Evolutionary conservation across 2,797 vertebrate species (phyloP).

Genomic region (Sebastes steindachneri): DNA sequence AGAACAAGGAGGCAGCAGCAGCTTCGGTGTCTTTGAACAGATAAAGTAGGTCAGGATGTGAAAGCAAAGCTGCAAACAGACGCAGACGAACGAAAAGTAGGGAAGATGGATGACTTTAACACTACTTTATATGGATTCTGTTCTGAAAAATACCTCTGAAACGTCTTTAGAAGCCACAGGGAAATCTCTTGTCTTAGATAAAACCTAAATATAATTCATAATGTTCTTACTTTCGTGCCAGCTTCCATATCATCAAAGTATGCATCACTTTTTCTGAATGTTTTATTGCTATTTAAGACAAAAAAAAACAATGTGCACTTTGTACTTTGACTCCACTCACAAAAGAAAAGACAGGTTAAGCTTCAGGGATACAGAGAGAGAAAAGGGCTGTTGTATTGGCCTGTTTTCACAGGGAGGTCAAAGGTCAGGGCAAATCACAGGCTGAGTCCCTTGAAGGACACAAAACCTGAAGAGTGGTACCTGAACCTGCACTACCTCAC

Average conservation of each 20-base stretch:
- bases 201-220: background rate
- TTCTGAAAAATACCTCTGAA: background rate
- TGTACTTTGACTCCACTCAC: background rate
- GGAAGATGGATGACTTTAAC: constrained; percentile 8
- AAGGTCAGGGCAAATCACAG: constrained; percentile 1
- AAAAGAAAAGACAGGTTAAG: background rate
- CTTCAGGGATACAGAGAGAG: background rate
- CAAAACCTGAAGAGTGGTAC: background rate
- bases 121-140: background rate
- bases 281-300: background rate
- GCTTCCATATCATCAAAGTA: background rate
- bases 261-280: background rate
- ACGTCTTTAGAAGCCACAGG: background rate
- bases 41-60: constrained; percentile 68
- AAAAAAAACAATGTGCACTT: background rate
- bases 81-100: constrained; percentile 43
- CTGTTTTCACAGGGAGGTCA: constrained; percentile 10
- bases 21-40: constrained; percentile 45
- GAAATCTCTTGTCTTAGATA: background rate
- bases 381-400: background rate
- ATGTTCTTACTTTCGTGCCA: background rate
- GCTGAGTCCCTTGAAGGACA: background rate
- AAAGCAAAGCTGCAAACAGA: constrained; percentile 59
- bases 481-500: background rate
- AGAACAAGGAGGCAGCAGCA: constrained; percentile 41